phyloP scores from a whole-genome alignment of 2,797 vertebrate genomes.

The Amazona ochrocephala region DNA sequence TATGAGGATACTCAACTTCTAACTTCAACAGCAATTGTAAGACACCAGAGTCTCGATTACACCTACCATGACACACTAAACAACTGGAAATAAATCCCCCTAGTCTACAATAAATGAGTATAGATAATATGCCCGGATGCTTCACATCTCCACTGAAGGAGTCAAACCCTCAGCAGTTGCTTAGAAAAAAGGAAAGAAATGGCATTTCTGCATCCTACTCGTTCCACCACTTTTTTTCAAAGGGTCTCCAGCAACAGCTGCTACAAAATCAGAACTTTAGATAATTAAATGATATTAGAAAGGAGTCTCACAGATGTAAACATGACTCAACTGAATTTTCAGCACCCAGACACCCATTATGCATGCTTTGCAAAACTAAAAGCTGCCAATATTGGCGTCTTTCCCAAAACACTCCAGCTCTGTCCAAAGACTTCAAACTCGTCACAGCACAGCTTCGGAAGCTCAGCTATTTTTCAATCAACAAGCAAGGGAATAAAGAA shows the following conservation, averaged over 20 bases:
- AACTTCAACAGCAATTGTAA: not conserved
- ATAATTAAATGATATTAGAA: not conserved
- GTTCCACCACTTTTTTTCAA: not conserved
- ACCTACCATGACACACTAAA: not conserved
- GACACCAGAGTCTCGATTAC: not conserved
- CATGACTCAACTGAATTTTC: not conserved
- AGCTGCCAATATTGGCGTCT: not conserved
- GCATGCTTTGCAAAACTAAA: not conserved
- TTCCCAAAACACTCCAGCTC: not conserved
- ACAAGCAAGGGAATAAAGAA: conserved; percentile 10
- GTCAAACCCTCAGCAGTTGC: fast-evolving
- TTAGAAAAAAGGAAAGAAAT: not conserved
- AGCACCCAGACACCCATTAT: not conserved
- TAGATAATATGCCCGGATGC: fast-evolving
- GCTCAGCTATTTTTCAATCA: not conserved
- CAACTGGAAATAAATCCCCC: not conserved
- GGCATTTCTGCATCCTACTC: not conserved
- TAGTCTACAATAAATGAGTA: not conserved
- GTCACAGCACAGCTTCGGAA: not conserved
- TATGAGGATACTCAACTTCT: not conserved
- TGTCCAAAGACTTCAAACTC: not conserved
- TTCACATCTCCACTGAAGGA: not conserved
- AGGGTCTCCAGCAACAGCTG: not conserved
- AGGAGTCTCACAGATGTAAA: not conserved
- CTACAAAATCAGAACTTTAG: not conserved